phyloP scores from a whole-genome alignment of 1,140 invertebrate genomes.

The Aphelenchoides besseyi region DNA sequence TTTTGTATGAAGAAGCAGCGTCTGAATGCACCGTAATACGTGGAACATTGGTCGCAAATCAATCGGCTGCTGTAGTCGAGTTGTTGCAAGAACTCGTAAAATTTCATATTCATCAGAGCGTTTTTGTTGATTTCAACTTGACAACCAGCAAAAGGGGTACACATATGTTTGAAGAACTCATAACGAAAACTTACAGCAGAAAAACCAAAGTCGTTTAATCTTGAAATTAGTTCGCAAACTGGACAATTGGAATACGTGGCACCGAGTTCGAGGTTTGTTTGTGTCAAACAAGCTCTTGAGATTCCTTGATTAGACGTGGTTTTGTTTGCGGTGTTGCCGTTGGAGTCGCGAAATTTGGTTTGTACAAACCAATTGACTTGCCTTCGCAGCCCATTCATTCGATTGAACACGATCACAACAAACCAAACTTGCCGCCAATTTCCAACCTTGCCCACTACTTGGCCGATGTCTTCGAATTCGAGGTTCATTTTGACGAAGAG shows the following conservation, averaged over 20 bases:
- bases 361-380: background rate
- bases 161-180: background rate
- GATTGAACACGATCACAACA: background rate
- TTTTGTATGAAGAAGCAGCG: background rate
- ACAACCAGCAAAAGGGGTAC: background rate
- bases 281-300: background rate
- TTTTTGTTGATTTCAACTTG: background rate
- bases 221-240: background rate
- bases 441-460: background rate
- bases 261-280: conserved; percentile 1
- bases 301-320: too few species aligned
- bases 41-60: background rate
- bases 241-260: background rate
- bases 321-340: background rate
- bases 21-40: background rate
- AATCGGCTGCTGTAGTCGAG: background rate
- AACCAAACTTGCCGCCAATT: background rate
- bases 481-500: background rate
- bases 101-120: background rate
- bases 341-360: background rate
- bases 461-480: background rate
- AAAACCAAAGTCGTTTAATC: background rate
- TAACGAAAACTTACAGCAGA: background rate
- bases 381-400: background rate
- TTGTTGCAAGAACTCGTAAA: background rate